A percentile compares a stretch with the other conserved stretches of the same genome.
These are phyloP conservation scores for Mormyrus proboscirostris DNA, from an alignment of 2,797 vertebrate species.

Conservation along the genomic window DNA sequence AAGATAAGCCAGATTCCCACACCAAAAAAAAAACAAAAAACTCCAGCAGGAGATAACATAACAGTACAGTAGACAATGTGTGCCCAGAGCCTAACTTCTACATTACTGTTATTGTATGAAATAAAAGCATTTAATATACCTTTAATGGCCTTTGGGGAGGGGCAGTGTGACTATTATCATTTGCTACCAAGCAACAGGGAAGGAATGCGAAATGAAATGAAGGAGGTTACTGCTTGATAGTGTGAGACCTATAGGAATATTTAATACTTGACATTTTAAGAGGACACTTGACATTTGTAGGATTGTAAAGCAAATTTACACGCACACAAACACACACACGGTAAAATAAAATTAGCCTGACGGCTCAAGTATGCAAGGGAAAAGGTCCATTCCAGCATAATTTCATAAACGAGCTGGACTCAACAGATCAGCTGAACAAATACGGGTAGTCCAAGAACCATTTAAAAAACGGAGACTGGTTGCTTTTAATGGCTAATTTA, in stretches of 20 bases:
- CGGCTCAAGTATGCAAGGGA: not conserved
- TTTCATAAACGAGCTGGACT: not conserved
- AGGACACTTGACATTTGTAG: conserved; percentile 16
- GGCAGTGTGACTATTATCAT: not conserved
- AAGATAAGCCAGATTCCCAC: not conserved
- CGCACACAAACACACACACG: not conserved
- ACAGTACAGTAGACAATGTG: not conserved
- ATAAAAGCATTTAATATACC: not conserved
- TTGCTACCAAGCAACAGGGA: not conserved
- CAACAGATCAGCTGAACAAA: not conserved
- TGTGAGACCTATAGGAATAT: conserved; percentile 8
- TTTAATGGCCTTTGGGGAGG: not conserved
- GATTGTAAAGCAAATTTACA: conserved; percentile 11
- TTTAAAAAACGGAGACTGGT: not conserved
- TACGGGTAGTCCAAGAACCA: not conserved
- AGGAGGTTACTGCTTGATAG: not conserved
- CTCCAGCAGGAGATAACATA: not conserved
- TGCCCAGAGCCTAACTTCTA: not conserved
- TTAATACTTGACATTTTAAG: conserved; percentile 17
- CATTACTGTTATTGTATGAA: not conserved
- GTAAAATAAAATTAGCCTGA: not conserved
- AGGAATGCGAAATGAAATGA: not conserved
- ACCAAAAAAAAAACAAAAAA: not conserved
- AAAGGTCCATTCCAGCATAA: not conserved
- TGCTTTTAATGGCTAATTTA: not conserved